These are phyloP conservation scores for Mus spretus DNA, from an alignment of 2,797 vertebrate genomes.

Conservation along the genomic window DNA sequence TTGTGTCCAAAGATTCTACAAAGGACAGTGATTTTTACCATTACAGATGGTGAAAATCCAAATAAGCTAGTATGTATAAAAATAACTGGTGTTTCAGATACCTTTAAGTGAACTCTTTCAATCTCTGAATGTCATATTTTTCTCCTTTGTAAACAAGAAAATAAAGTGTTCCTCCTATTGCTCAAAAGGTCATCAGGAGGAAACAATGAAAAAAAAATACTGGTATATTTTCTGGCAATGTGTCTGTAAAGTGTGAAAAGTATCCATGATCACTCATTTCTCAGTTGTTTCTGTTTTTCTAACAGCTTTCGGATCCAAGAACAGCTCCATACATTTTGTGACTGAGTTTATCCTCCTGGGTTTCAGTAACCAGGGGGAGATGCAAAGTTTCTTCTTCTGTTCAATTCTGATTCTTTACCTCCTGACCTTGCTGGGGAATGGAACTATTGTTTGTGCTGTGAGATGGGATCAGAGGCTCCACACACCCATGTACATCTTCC, in stretches of 20 bases:
- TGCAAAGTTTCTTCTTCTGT: slow-evolving; percentile 48
- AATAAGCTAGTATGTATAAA: neutral
- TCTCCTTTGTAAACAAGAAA: slow-evolving; percentile 11
- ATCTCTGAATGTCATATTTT: slow-evolving; percentile 28
- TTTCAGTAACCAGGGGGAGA: slow-evolving; percentile 40
- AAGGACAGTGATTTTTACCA: neutral
- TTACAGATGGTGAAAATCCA: neutral
- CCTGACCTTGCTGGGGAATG: slow-evolving; percentile 74
- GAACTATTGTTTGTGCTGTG: slow-evolving; percentile 74
- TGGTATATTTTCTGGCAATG: neutral
- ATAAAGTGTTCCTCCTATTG: neutral
- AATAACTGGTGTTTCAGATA: neutral
- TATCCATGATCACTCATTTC: neutral
- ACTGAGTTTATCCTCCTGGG: slow-evolving; percentile 79
- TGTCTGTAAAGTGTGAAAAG: slow-evolving; percentile 3
- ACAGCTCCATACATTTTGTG: slow-evolving; percentile 61
- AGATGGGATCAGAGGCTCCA: slow-evolving; percentile 75
- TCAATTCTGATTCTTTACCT: slow-evolving; percentile 70
- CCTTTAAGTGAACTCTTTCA: neutral
- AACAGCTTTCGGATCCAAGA: slow-evolving; percentile 65
- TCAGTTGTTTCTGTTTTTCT: slow-evolving; percentile 51
- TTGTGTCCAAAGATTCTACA: neutral
- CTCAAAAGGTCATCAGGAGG: neutral
- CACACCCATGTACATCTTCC: slow-evolving; percentile 80
- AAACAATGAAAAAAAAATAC: neutral